Base-by-base conservation (phyloP, 2,888 invertebrate species). In the Ophion obscuratus region DNA sequence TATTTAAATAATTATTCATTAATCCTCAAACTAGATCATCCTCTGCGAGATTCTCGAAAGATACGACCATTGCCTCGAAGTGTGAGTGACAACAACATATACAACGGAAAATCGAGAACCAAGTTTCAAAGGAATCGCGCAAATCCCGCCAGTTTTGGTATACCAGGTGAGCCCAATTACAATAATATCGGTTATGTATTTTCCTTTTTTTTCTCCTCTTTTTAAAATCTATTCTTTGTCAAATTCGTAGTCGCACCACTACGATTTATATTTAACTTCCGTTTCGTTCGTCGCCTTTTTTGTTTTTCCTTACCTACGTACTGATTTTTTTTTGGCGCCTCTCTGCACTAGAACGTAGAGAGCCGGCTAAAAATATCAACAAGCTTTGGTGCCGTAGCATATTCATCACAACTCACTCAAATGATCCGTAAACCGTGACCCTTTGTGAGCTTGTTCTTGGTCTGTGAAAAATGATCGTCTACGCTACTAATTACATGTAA, bases 81-180 rank as follows among this genome's bases (percentile, higher is more conserved):
- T 83, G 92, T 91, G 0, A 95, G 95, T 86, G 95, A 95, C 87
- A 94, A 94, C 76, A 93, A 90, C 36, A 91, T 94, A 81, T 94
- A 94, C 88, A 92, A 89, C 84, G 91, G 91, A 11, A 94, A 94
- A 87, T 81, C 91, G 59, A 91, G 93, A 24, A 85, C 89, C 11
- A 94, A 93, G 80, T 87, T 89, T 24, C 92, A 92, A 7, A 91
- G 92, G 83, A 91, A 89, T 73, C 92, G 93, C 6, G 82, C 91
- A 0, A 92, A 91, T 66, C 90, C 91, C 7, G 85, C 91, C 20
- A 92, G 90, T 71, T 91, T 92, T 31, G 92, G 91, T 71, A 91
- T 94, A 78, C 93, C 94, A 36, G 93, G 94, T 94, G 87, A 92
- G 91, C 74, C 64, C 36, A 2, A 47, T 70, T 7, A 10, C 66